Base-by-base conservation (phyloP, 2,888 invertebrate species). In the Aphodius sticticus region DNA sequence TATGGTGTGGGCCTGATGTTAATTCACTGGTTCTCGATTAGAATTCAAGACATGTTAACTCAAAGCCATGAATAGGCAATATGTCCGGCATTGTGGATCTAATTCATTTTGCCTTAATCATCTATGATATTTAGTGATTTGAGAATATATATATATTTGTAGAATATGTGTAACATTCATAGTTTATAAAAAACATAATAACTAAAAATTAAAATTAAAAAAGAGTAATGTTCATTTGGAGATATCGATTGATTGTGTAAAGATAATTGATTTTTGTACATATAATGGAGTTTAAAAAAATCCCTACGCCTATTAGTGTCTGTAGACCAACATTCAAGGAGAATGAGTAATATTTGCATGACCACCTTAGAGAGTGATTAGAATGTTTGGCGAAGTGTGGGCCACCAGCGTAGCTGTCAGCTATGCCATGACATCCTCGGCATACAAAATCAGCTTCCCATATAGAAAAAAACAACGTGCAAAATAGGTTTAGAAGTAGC, bases 371-470 rank as follows among this genome's bases (percentile, higher is more conserved):
- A 36, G n/a, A 37, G n/a, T 74, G 74, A 74, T 74, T 74, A 36
- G 35, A 35, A 74, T 74, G 35, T 6, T 15, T 37, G 74, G 74
- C 35, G 74, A 74, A 35, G 74, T 37, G n/a, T 3, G 26, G 74
- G 74, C 74, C 74, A 74, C 74, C 74, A 36, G 37, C 35, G 36
- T n/a, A 74, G 74, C 74, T 74, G 74, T 74, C 74, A 74, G 74
- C 74, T 74, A 74, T 74, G 74, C 36, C 36, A 74, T 35, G 35
- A 74, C 74, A 37, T 26, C 35, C n/a, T 74, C 37, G n/a, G 74
- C 26, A 74, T 74, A 74, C 74, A 37, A 35, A 37, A 74, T 74
- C 35, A n/a, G 36, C 26, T n/a, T n/a, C 74, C 74, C 74, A 74
- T 74, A 74, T 74, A 74, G 36, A 74, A 35, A 74, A 16, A 74